Base-by-base conservation (phyloP, 2,113 vertebrate species). In the Gila orcuttii region DNA sequence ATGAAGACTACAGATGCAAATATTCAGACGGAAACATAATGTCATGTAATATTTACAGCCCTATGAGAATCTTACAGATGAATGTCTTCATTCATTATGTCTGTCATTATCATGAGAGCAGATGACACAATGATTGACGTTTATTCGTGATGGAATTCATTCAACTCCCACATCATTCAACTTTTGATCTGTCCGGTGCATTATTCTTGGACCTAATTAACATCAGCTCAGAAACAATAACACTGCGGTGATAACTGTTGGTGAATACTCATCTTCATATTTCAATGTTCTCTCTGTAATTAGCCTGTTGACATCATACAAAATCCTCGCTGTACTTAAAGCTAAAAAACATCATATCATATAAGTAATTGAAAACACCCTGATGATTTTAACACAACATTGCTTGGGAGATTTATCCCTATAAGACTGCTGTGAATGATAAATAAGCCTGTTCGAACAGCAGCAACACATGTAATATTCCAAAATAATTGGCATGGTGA, bases 401-500 rank as follows among this genome's bases (percentile, higher is more conserved):
- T 82, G 28, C 21, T 82, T 23, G 3, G 12, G 8, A 73, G 12
- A 42, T 73, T 21, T 57, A 57, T 66, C 79, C 8, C 2, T 66
- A 64, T 66, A 64, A 66, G 39, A 36, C 47, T 71, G 23, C 6
- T 23, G 12, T 68, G 74, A 79, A 82, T 66, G 55, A 78, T 74
- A 66, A 73, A 86, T 79, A 82, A 73, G 55, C 52, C 36, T 83
- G 33, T 50, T 47, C 50, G 73, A 79, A 81, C 64, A 76, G 45
- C 68, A 76, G 12, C 64, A 79, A 62, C 55, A 59, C 80, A 31
- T 69, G 87, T 55, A n/a, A 84, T 84, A 60, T 86, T 69, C 55
- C 77, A 60, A 47, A 79, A 81, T 86, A 86, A 83, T 73, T 31
- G 31, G 78, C 55, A 81, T 52, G 28, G 62, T 42, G 86, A 31